These are phyloP conservation scores for Nomada hirtipes DNA, from an alignment of 2,888 invertebrate genomes.

Conservation along the genomic window DNA sequence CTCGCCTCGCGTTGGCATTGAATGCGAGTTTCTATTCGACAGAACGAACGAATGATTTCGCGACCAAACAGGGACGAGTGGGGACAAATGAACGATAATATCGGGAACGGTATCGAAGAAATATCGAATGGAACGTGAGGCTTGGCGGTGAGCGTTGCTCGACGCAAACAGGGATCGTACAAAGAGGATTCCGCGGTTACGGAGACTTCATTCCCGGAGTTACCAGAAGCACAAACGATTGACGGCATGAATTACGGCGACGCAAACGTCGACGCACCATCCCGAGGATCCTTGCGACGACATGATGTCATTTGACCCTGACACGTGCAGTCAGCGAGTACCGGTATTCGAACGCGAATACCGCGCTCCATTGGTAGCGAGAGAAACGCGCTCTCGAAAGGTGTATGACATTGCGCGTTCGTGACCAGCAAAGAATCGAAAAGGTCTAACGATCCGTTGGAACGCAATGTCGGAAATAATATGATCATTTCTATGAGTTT, in stretches of 20 bases:
- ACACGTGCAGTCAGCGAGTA: slow-evolving; percentile 69
- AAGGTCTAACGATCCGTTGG: slow-evolving; percentile 37
- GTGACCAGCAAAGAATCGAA: slow-evolving; percentile 26
- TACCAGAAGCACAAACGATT: slow-evolving; percentile 57
- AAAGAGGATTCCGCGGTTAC: slow-evolving; percentile 17
- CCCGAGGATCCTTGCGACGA: slow-evolving; percentile 71
- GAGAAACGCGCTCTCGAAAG: slow-evolving; percentile 55
- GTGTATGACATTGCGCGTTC: slow-evolving; percentile 65
- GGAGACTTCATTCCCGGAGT: slow-evolving; percentile 15
- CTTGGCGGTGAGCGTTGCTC: neutral
- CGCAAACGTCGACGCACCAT: slow-evolving; percentile 39
- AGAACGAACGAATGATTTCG: too few relatives aligned
- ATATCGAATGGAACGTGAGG: neutral
- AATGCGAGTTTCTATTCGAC: neutral
- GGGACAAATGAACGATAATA: neutral
- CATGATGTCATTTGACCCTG: slow-evolving; percentile 78
- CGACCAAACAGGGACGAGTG: neutral
- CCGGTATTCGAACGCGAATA: slow-evolving; percentile 66
- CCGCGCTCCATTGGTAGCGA: slow-evolving; percentile 38
- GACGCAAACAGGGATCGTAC: neutral
- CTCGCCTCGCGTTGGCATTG: too few relatives aligned
- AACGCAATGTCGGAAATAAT: neutral
- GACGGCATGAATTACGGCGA: slow-evolving; percentile 67
- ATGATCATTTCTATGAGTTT: neutral
- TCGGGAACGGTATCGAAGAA: neutral